A percentile compares a stretch with the other conserved stretches of the same genome.
Evolutionary conservation across 2,113 vertebrate species (phyloP).

Genomic region (Taurulus bubalis): DNA sequence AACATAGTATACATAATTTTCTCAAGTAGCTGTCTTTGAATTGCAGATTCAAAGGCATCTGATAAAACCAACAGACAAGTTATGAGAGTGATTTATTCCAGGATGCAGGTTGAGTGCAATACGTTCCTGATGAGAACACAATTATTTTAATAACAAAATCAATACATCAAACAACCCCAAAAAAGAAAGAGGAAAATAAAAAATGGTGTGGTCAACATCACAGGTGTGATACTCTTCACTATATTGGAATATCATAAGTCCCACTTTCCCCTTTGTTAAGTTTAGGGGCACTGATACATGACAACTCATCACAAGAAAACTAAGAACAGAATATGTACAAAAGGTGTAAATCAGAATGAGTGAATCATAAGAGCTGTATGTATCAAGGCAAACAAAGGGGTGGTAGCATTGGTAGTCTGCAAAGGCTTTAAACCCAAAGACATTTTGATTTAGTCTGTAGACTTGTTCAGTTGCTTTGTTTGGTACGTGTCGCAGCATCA

Average conservation of each 20-base stretch:
- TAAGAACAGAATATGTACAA: slow-evolving; percentile 89
- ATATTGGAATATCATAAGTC: slow-evolving; percentile 50
- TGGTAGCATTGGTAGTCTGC: slow-evolving; percentile 9
- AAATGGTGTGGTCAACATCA: slow-evolving; percentile 63
- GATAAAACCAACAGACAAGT: slow-evolving; percentile 39
- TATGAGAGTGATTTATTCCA: slow-evolving; percentile 80
- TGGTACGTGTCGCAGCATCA: neutral
- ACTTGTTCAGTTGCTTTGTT: slow-evolving; percentile 15
- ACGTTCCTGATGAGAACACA: slow-evolving; percentile 83
- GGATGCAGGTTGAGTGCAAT: slow-evolving; percentile 84
- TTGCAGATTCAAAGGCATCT: neutral
- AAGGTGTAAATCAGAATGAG: slow-evolving; percentile 44
- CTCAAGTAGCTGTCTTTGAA: no score
- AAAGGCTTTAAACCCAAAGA: slow-evolving; percentile 25
- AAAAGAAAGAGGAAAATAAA: slow-evolving; percentile 41
- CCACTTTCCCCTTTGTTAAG: slow-evolving; percentile 39
- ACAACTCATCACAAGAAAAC: slow-evolving; percentile 84
- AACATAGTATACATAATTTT: no score
- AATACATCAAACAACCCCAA: slow-evolving; percentile 58
- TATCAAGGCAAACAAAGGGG: slow-evolving; percentile 27
- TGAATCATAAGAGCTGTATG: slow-evolving; percentile 27
- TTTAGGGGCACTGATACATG: slow-evolving; percentile 52
- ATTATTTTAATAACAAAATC: slow-evolving; percentile 72
- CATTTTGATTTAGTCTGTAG: slow-evolving; percentile 29
- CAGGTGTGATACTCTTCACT: slow-evolving; percentile 65